Conservation (phyloP, 2,113 vertebrate genomes). For the Phalacrocorax pelagicus region DNA sequence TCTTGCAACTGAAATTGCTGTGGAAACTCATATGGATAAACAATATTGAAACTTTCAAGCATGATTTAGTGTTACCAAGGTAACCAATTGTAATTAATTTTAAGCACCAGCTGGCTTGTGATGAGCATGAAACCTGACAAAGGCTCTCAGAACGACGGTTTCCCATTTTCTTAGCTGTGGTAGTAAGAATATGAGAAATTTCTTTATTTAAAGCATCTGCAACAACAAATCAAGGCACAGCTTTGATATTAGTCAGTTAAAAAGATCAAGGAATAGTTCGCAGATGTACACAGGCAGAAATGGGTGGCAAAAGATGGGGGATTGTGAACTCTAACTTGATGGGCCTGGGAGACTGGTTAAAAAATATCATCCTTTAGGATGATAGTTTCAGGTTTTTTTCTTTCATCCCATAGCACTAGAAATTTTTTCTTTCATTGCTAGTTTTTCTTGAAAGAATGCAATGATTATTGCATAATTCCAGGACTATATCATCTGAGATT, state of each 20-base stretch:
- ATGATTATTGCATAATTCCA: neutral
- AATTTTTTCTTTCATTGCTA: neutral
- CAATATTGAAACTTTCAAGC: conserved; percentile 44
- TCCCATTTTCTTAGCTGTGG: neutral
- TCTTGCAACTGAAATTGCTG: conserved; percentile 8
- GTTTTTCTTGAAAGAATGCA: neutral
- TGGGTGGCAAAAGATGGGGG: neutral
- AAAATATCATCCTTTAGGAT: neutral
- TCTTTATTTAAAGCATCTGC: neutral
- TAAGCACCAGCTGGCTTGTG: conserved; percentile 64
- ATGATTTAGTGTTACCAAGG: conserved; percentile 62
- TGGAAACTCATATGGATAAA: conserved; percentile 44
- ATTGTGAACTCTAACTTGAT: neutral
- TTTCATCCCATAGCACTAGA: neutral
- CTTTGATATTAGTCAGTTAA: neutral
- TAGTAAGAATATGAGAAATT: neutral
- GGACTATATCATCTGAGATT: neutral
- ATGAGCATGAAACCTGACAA: conserved; percentile 57
- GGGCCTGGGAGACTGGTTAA: neutral
- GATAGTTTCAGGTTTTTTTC: neutral
- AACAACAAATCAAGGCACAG: neutral
- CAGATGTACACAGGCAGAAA: neutral
- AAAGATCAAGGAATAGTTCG: neutral
- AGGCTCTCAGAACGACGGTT: conserved; percentile 18
- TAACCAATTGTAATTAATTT: conserved; percentile 72